A percentile compares a stretch with the other conserved stretches of the same genome.
Conservation (phyloP, 2,113 vertebrate genomes). For the Brienomyrus brachyistius region DNA sequence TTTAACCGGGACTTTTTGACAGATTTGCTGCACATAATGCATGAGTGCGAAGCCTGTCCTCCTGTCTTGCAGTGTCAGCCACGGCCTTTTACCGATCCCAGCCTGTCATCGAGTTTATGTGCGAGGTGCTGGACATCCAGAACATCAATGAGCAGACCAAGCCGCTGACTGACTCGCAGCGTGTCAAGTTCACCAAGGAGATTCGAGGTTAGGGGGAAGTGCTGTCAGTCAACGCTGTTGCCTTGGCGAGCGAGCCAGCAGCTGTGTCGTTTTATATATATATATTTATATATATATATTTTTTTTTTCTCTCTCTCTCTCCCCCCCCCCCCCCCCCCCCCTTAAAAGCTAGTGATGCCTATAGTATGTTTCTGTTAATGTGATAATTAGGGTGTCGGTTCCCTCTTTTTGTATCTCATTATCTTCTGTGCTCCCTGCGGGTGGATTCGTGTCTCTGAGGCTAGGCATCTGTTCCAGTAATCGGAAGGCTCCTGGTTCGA, state of each 20-base stretch:
- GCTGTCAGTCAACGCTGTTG: not conserved
- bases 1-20: not conserved
- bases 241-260: not conserved
- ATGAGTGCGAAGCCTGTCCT: not conserved
- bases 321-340: too few species aligned
- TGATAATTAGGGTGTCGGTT: not conserved
- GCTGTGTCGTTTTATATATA: not conserved
- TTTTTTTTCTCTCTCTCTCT: not conserved
- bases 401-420: not conserved
- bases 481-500: too few species aligned
- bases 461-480: too few species aligned
- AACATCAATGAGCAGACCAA: slow-evolving; percentile 98
- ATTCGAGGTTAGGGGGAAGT: slow-evolving; percentile 75
- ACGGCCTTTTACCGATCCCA: slow-evolving; percentile 98
- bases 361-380: not conserved
- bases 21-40: not conserved
- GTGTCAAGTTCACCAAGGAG: slow-evolving; percentile 99
- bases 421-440: not conserved
- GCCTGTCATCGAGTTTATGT: slow-evolving; percentile 99
- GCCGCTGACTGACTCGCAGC: slow-evolving; percentile 93
- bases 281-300: too few species aligned
- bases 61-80: slow-evolving; percentile 74
- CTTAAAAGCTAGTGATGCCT: not conserved
- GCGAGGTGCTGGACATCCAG: slow-evolving; percentile 94
- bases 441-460: too few species aligned